Percentiles rank a stretch among this genome's conserved stretches.
Conservation (phyloP, 2,797 vertebrate genomes). For the Gallinago nigripennis region DNA sequence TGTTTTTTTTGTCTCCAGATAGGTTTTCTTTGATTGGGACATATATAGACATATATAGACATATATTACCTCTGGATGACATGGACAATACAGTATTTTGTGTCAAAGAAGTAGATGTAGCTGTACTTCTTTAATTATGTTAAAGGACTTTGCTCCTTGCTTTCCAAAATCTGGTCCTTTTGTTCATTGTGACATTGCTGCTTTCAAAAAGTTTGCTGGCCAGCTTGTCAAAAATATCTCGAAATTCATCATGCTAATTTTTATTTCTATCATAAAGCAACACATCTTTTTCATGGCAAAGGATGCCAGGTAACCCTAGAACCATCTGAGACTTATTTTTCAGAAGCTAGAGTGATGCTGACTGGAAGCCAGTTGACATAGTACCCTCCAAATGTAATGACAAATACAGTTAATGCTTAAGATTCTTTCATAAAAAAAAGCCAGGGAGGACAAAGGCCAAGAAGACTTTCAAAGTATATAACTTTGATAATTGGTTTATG, state of each 20-base stretch:
- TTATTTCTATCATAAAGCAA: conserved; percentile 52
- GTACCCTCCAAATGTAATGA: conserved; percentile 37
- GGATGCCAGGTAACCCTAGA: conserved; percentile 47
- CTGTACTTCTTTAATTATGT: neutral
- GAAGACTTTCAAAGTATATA: neutral
- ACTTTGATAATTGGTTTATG: neutral
- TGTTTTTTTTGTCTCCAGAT: neutral
- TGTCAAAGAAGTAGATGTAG: neutral
- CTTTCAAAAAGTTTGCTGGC: neutral
- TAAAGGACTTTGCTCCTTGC: neutral
- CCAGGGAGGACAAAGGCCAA: conserved; percentile 8
- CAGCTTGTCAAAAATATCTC: neutral
- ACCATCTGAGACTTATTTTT: conserved; percentile 42
- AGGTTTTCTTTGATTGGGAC: neutral
- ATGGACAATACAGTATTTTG: neutral
- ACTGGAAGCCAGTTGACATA: conserved; percentile 54
- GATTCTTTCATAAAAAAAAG: conserved; percentile 1
- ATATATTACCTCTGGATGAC: neutral
- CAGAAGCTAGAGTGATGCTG: conserved; percentile 56
- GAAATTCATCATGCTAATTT: conserved; percentile 4
- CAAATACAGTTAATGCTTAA: conserved; percentile 27
- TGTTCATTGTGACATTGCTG: neutral
- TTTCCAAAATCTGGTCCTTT: neutral
- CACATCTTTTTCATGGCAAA: conserved; percentile 37
- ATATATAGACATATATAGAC: no score